Evolutionary conservation across 2,797 vertebrate species (phyloP), one percentile per base, ranked within the genome.

Genomic region (Threskiornis aethiopicus): DNA sequence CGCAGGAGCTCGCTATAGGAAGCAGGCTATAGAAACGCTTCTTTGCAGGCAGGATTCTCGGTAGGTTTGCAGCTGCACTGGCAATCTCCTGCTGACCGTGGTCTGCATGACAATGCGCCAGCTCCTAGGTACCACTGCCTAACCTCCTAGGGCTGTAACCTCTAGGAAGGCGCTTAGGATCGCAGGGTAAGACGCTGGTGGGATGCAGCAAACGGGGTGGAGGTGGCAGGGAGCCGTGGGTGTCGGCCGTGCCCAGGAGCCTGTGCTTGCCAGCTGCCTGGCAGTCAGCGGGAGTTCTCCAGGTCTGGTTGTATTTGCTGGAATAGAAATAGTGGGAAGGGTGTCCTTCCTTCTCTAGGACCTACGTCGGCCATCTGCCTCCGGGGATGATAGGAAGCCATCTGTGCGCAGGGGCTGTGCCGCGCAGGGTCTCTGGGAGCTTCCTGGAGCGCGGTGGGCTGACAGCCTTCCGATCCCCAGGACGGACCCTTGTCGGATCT

Each of bases 101-200:
- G n/a, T 66, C 33, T 61, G 62, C 71, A 9, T 49, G 8, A 37
- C 67, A 21, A 4, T 44, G 78, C 64, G 49, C 21, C 42, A 6
- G 67, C 47, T 51, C 47, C 26, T 49, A 8, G 3, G 42, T 7
- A 58, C 21, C 29, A 5, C 54, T 46, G 5, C 57, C 69, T 77
- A 8, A 39, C 29, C 35, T 41, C 31, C 0, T 11, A 20, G 57
- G 57, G 46, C 66, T 59, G 33, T 91, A 75, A 46, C 17, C 67
- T 51, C 39, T 39, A 8, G 22, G 29, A 46, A 61, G 66, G 46
- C 7, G 0, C 0, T 46, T 49, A 10, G 66, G 54, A 12, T n/a
- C 28, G 13, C 21, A 14, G 64, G 0, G 0, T 2, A 24, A 39
- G 75, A 16, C 0, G 0, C 7, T 49, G 59, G 24, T 17, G 8